Conservation (phyloP, 2,888 invertebrate species). For the Orthosia gracilis region DNA sequence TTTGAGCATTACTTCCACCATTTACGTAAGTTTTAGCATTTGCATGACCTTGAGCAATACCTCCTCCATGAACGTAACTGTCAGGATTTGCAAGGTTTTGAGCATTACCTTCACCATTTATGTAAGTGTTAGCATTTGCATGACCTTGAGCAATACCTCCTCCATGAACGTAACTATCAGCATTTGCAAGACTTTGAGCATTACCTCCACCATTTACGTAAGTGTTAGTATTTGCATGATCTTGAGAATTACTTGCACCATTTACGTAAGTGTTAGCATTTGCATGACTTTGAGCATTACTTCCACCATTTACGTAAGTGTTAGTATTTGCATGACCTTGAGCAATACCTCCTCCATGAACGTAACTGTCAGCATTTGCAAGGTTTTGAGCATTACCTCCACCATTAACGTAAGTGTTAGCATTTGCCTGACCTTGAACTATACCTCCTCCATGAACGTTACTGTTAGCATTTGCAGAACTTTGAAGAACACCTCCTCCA, state of each 20-base stretch:
- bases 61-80: neutral
- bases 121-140: neutral
- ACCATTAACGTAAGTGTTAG: neutral
- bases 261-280: neutral
- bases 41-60: neutral
- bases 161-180: rapidly evolving
- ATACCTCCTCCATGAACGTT: neutral
- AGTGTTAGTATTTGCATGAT: neutral
- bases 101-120: rapidly evolving
- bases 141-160: neutral
- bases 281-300: neutral
- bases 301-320: rapidly evolving
- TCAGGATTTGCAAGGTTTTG: neutral
- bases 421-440: neutral
- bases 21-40: neutral
- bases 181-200: neutral
- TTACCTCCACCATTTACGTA: neutral
- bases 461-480: neutral
- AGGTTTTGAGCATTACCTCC: neutral
- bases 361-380: neutral
- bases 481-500: neutral
- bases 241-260: neutral
- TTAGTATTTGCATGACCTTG: neutral
- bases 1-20: neutral
- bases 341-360: rapidly evolving